Base-by-base conservation (phyloP, 1,140 invertebrate genomes). In the Scaptomyza pallida region DNA sequence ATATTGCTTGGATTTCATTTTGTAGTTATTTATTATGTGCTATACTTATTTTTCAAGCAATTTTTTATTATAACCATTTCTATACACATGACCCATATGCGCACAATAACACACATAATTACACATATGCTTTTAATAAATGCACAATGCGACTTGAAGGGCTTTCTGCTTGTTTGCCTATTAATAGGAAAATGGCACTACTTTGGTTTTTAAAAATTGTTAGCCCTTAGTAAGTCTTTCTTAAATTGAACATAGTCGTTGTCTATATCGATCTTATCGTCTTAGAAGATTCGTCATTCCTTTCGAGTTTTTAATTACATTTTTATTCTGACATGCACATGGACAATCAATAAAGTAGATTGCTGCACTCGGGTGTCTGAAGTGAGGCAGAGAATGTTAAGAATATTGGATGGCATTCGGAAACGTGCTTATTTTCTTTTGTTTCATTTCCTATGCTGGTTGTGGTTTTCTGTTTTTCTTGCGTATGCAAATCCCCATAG, bases 11-110 rank as follows among this genome's bases (percentile, higher is more conserved):
- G 78, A 62, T 75, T 74, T 68, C 56, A 70, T 55, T 63, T 40
- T 63, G 33, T 69, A 71, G 74, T 88, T 86, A 76, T 82, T 86
- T 86, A 86, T 86, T 88, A 88, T 88, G 78, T 86, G 81, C 74
- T 68, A 88, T 61, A 86, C 64, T 78, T 86, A 59, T 68, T 63
- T 81, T 65, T 54, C 61, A 51, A 44, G 54, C 56, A 65, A 70
- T 6, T 26, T 26, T 77, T 78, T 80, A 52, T 72, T 81, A 60
- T 76, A 75, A 68, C 68, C 70, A 59, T 54, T 43, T 13, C 47
- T 45, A 55, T 52, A 23, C 44, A 60, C 30, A 43, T 37, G 9
- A 37, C 52, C 19, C 37, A 56, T 40, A 15, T 26, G 16, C 12
- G 0, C 41, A 35, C 40, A 26, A 26, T 12, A 21, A 15, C 33